A percentile compares a stretch with the other conserved stretches of the same genome.
Evolutionary conservation across 1,140 invertebrate genomes (phyloP).

Genomic region (Brachionus plicatilis): DNA sequence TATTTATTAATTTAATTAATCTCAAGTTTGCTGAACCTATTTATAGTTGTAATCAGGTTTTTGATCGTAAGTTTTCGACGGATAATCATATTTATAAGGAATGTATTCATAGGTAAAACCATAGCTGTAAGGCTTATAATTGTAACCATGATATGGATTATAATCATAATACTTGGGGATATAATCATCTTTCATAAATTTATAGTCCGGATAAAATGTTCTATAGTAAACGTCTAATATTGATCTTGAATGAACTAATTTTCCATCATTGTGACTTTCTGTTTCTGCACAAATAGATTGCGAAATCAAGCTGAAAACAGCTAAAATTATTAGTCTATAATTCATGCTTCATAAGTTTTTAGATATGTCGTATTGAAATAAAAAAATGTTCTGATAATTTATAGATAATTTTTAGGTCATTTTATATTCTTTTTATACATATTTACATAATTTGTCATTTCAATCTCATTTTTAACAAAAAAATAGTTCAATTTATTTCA

Average conservation of each 20-base stretch:
- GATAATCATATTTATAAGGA: slow-evolving; percentile 5
- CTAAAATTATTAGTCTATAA: background rate
- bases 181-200: background rate
- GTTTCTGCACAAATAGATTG: background rate
- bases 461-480: background rate
- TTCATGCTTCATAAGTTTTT: background rate
- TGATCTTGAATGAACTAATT: background rate
- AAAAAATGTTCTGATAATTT: background rate
- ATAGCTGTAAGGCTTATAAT: background rate
- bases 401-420: background rate
- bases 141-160: background rate
- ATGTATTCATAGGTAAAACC: background rate
- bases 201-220: slow-evolving; percentile 24
- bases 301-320: background rate
- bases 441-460: background rate
- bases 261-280: background rate
- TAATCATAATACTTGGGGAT: background rate
- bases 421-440: background rate
- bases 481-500: background rate
- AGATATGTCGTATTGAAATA: background rate
- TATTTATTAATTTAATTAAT: background rate
- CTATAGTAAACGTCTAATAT: slow-evolving; percentile 9
- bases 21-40: too few relatives aligned
- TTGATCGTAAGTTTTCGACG: background rate
- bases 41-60: background rate